These are phyloP conservation scores for Lepus townsendii DNA, from an alignment of 2,797 vertebrate species.

Conservation along the genomic window DNA sequence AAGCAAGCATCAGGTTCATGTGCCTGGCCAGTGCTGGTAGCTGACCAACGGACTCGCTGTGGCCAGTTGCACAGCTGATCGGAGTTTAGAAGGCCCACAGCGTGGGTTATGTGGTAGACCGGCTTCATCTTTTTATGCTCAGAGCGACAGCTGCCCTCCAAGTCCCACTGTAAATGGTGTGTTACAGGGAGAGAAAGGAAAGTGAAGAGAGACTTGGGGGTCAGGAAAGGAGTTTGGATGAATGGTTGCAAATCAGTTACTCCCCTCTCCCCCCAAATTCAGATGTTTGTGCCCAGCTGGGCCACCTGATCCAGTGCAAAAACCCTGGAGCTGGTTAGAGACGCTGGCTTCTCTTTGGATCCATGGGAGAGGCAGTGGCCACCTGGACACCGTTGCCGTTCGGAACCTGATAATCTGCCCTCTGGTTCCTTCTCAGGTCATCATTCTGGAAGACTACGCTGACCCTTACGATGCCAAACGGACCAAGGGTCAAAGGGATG, in stretches of 20 bases:
- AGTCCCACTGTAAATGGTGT: background rate
- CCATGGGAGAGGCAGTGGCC: background rate
- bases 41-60: background rate
- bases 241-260: background rate
- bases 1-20: background rate
- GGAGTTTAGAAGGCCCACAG: background rate
- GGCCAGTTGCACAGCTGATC: background rate
- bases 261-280: background rate
- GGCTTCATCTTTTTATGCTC: background rate
- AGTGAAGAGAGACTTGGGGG: background rate
- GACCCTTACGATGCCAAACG: conserved; percentile 97
- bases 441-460: conserved; percentile 97
- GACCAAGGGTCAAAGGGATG: conserved; percentile 95
- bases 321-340: background rate
- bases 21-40: background rate
- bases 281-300: background rate
- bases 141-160: background rate
- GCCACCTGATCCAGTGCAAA: background rate
- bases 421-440: conserved; percentile 89
- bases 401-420: background rate
- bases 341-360: background rate
- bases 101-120: background rate
- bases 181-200: background rate
- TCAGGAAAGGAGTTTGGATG: background rate
- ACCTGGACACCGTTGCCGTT: background rate